A percentile compares a stretch with the other conserved stretches of the same genome.
Conservation (phyloP, 1,140 invertebrate genomes). For the Procambarus virginalis region DNA sequence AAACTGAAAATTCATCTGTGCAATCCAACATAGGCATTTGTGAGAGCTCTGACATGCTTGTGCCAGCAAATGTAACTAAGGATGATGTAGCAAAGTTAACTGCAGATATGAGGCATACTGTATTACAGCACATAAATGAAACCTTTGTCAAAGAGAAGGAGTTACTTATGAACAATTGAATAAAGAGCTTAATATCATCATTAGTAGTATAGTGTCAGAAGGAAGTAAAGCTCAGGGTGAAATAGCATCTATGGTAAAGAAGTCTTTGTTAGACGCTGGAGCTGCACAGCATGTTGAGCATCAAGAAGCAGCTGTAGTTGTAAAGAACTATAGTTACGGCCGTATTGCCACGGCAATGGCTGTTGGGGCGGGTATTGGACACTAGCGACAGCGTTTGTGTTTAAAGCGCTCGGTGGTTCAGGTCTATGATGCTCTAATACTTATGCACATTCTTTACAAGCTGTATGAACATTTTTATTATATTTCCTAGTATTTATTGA, state of each 20-base stretch:
- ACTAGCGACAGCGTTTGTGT: slow-evolving; percentile 32
- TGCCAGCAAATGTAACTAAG: neutral
- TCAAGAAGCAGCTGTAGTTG: neutral
- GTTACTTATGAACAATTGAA: neutral
- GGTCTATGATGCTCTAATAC: neutral
- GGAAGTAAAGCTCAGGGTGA: neutral
- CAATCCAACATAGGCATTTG: neutral
- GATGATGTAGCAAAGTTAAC: slow-evolving; percentile 7
- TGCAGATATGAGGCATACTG: neutral
- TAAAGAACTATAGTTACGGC: neutral
- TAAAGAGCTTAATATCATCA: neutral
- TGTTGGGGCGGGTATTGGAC: slow-evolving; percentile 49
- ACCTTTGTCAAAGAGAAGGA: neutral
- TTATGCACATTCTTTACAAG: neutral
- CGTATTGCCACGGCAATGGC: slow-evolving; percentile 42
- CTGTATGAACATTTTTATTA: neutral
- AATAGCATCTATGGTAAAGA: neutral
- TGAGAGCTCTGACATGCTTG: neutral
- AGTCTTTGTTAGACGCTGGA: neutral
- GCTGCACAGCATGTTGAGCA: neutral
- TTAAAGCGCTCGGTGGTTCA: slow-evolving; percentile 14
- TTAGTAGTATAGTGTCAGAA: neutral
- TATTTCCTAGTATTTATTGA: neutral
- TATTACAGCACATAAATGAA: neutral
- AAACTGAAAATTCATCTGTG: neutral